Base-by-base conservation (phyloP, 2,113 vertebrate genomes). In the Athene noctua region DNA sequence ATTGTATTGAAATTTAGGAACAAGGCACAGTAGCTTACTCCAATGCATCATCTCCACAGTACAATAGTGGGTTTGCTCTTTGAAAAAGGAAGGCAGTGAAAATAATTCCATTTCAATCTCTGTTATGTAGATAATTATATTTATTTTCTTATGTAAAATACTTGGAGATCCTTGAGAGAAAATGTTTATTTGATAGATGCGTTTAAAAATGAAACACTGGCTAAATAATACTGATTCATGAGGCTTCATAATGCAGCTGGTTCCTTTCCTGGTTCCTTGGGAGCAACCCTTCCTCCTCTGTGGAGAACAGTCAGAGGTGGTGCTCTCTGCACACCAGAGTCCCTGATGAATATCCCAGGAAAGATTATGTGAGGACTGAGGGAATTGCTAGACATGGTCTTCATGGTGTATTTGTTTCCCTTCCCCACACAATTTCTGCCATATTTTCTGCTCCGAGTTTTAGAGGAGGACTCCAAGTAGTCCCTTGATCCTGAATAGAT, bases 121-220 rank as follows among this genome's bases (percentile, higher is more conserved):
- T 55, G 20, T 38, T 34, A 49, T 18, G 75, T 36, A 44, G 68
- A 57, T 68, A 87, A 84, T 91, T 58, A 21, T 78, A 86, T 92
- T 93, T 90, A 88, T 91, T 95, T 95, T 87, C 47, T 81, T 49
- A 54, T 20, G 72, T 44, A 74, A 96, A 92, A 93, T 65, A 80
- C 72, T 88, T 72, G 36, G 34, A 92, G 55, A 68, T 81, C 65
- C n/a, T 94, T 9, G 11, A 93, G 58, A 86, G 23, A 81, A 93
- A 92, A 84, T 59, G 8, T 86, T 88, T 78, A 49, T 83, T 71
- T 46, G 44, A 74, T 57, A 90, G 52, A 59, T 30, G 57, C 21
- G 20, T 63, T 79, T 84, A 29, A 67, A 88, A 93, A 46, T 57
- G 15, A 73, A 86, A 46, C 9, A 5, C 13, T 78, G 34, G 34